A percentile compares a stretch with the other conserved stretches of the same genome.
phyloP scores from a whole-genome alignment of 2,113 vertebrate species.

The Aramus guarauna region DNA sequence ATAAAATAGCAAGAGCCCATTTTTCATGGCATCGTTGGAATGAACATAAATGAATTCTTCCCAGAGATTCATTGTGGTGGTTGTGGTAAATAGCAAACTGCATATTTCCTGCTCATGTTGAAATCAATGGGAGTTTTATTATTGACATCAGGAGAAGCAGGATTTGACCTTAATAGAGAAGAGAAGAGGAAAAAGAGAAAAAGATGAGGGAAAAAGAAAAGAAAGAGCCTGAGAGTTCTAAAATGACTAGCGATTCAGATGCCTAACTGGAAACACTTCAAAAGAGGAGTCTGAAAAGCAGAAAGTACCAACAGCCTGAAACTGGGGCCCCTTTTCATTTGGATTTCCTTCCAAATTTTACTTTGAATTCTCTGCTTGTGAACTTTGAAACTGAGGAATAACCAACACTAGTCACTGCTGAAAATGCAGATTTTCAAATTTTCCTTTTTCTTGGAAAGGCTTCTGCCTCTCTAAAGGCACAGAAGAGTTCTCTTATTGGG shows the following conservation, averaged over 20 bases:
- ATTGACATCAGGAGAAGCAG: slow-evolving; percentile 36
- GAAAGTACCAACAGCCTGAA: slow-evolving; percentile 4
- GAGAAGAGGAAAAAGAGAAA: slow-evolving; percentile 40
- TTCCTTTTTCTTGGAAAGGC: slow-evolving; percentile 39
- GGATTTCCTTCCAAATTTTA: background rate
- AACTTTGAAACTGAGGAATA: slow-evolving; percentile 11
- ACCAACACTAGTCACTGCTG: background rate
- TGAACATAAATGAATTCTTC: slow-evolving; percentile 63
- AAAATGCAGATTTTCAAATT: slow-evolving; percentile 40
- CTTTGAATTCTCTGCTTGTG: background rate
- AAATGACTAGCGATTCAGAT: background rate
- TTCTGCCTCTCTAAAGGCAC: background rate
- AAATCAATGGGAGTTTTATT: slow-evolving; percentile 63
- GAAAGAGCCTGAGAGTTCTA: background rate
- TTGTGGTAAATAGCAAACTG: slow-evolving; percentile 56
- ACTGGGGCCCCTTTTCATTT: background rate
- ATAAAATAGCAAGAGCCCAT: slow-evolving; percentile 56
- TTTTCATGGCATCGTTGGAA: slow-evolving; percentile 56
- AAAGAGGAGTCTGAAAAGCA: background rate
- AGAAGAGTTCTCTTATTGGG: background rate
- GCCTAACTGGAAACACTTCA: background rate
- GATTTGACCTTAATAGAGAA: slow-evolving; percentile 62
- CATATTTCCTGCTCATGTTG: slow-evolving; percentile 64
- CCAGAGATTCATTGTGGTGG: slow-evolving; percentile 58
- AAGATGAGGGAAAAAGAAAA: slow-evolving; percentile 23